A percentile compares a stretch with the other conserved stretches of the same genome.
These are phyloP conservation scores for Eudyptes chrysolophus DNA, from an alignment of 2,113 vertebrate species.

Conservation along the genomic window DNA sequence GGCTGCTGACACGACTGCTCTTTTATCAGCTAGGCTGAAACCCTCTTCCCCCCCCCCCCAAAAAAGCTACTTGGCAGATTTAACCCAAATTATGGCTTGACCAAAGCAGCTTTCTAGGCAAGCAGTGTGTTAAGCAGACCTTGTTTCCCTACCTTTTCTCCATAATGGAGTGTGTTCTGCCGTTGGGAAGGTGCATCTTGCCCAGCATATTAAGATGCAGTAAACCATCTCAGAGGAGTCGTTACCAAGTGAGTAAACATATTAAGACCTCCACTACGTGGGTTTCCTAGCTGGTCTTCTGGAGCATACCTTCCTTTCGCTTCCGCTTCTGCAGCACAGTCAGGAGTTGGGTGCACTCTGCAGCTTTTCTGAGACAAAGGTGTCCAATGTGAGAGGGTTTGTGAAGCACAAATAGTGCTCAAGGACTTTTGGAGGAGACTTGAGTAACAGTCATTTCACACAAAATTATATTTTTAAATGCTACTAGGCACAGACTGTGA, in stretches of 20 bases:
- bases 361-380: background rate
- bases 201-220: background rate
- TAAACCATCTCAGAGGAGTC: background rate
- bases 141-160: background rate
- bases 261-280: accelerated
- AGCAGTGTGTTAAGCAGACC: background rate
- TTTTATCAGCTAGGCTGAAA: background rate
- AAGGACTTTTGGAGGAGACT: background rate
- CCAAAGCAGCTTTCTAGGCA: background rate
- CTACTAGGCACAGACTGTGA: background rate
- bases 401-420: background rate
- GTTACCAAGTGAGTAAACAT: accelerated
- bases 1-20: background rate
- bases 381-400: background rate
- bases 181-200: background rate
- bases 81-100: background rate
- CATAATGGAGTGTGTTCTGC: background rate
- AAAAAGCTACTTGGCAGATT: background rate
- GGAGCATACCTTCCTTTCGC: accelerated
- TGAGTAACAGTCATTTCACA: background rate
- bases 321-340: background rate
- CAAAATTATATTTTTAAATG: background rate
- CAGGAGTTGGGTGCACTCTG: background rate
- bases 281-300: background rate
- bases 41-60: too few species aligned